phyloP scores from a whole-genome alignment of 2,797 vertebrate species.

The Xiphophorus birchmanni region DNA sequence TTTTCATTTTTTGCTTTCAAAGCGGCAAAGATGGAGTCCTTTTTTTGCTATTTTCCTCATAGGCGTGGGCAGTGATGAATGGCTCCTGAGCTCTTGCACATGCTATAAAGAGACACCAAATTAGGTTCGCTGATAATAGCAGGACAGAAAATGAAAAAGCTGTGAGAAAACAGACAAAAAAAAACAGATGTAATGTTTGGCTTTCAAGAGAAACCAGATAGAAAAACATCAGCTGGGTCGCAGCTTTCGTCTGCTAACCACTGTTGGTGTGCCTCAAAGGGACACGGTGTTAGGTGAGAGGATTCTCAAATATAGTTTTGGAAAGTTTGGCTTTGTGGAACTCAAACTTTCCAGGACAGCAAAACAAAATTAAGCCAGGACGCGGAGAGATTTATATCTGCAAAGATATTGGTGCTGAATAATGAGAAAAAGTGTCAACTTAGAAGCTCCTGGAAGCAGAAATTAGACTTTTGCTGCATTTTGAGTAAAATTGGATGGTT shows the following conservation, averaged over 20 bases:
- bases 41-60: background rate
- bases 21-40: slow-evolving; percentile 22
- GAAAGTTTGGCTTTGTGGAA: background rate
- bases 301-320: background rate
- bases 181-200: slow-evolving; percentile 26
- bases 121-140: slow-evolving; percentile 23
- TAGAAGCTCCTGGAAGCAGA: background rate
- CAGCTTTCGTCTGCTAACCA: background rate
- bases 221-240: background rate
- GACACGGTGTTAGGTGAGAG: background rate
- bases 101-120: slow-evolving; percentile 34
- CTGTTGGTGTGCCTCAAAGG: background rate
- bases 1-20: slow-evolving; percentile 14
- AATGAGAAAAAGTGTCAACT: background rate
- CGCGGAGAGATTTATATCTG: background rate
- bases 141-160: slow-evolving; percentile 21
- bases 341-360: background rate
- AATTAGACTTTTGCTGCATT: background rate
- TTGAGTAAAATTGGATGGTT: background rate
- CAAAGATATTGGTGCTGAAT: background rate
- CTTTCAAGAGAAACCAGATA: background rate
- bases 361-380: background rate
- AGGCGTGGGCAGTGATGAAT: slow-evolving; percentile 22
- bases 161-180: slow-evolving; percentile 20
- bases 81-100: slow-evolving; percentile 16